Base-by-base conservation (phyloP, 2,888 invertebrate species). In the Poecilus cupreus region DNA sequence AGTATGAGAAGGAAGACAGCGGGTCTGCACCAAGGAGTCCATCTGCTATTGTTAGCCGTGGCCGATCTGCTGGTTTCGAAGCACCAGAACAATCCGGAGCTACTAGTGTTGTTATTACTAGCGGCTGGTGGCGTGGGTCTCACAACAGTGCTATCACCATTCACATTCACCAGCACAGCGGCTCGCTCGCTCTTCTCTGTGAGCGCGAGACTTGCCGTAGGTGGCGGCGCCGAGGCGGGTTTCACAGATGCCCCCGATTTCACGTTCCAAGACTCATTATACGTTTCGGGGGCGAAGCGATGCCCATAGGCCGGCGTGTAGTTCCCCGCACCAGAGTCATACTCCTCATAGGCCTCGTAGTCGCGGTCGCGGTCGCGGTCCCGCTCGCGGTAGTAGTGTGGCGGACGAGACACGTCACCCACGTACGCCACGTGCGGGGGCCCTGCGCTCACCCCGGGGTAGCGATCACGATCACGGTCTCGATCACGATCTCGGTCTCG, bases 1-100 rank as follows among this genome's bases (percentile, higher is more conserved):
- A 92, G 88, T 37, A 92, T 89, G 37, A 92, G 89, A 72, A 92
- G 88, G 51, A 92, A 88, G 83, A 92, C 90, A 0, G 92, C 91
- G 2, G 92, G 92, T 84, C 91, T 89, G 87, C 92, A 92, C 91
- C 92, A 92, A 51, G 90, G 89, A 84, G 88, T 88, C 83, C 89
- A 88, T 18, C 83, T 79, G 16, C 86, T 84, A 16, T 82, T 82
- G 8, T 83, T 74, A 68, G 82, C 72, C 11, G 82, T 76, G 16
- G 82, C 81, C 4, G 83, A 46, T 24, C 83, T 81, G 39, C n/a
- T 18, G 18, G 5, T 37, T 20, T 37, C 43, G 10, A 60, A 60
- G 83, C 87, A 88, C 87, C 88, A 87, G 57, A 87, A 86, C 81
- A 86, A 87, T 68, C 83, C 83, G 57, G 79, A 39, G 83, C 76